Evolutionary conservation across 1,140 invertebrate species (phyloP).

Genomic region (Spodoptera frugiperda): DNA sequence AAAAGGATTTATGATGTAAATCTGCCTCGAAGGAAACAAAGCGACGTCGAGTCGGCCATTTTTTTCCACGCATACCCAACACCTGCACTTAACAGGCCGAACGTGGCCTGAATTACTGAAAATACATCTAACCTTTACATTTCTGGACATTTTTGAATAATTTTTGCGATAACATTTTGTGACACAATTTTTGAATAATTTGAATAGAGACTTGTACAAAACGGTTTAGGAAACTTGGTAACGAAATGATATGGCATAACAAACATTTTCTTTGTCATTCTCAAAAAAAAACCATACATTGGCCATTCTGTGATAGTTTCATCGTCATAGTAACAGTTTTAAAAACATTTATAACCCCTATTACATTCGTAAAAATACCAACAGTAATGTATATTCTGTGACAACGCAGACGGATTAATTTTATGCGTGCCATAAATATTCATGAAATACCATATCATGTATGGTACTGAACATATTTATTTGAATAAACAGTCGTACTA

Average conservation of each 20-base stretch:
- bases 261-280: too few relatives aligned
- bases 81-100: conserved; percentile 65
- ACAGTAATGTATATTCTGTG: background rate
- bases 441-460: background rate
- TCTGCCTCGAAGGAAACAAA: conserved; percentile 33
- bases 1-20: conserved; percentile 43
- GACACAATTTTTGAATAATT: conserved; percentile 7
- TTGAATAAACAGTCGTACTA: too few relatives aligned
- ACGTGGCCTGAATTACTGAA: conserved; percentile 54
- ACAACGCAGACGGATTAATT: background rate
- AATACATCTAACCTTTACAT: conserved; percentile 43
- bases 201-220: background rate
- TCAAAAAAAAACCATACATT: too few relatives aligned
- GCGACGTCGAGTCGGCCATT: conserved; percentile 18
- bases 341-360: too few relatives aligned
- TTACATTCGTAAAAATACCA: too few relatives aligned
- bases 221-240: background rate
- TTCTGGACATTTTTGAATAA: conserved; percentile 33
- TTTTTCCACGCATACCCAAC: conserved; percentile 52
- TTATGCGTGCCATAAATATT: conserved; percentile 6
- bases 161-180: conserved; percentile 17
- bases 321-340: too few relatives aligned
- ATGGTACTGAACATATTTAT: background rate
- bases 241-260: too few relatives aligned
- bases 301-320: too few relatives aligned